These are phyloP conservation scores for Tiliacea aurago DNA, from an alignment of 2,888 invertebrate genomes.

Conservation along the genomic window DNA sequence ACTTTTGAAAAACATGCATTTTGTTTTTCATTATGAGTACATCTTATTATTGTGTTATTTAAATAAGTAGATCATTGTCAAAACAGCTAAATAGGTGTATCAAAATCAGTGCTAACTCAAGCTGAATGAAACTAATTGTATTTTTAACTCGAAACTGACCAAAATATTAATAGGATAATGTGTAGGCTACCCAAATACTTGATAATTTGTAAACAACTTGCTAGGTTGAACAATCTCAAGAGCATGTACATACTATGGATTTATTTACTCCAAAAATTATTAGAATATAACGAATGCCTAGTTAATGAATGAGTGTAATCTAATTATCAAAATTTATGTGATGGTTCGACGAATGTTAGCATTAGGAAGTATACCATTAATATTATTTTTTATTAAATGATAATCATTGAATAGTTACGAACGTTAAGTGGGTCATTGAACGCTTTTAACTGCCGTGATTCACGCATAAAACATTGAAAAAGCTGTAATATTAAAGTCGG, in stretches of 20 bases:
- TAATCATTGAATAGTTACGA: conserved; percentile 62
- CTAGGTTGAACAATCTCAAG: conserved; percentile 83
- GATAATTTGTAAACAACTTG: conserved; percentile 58
- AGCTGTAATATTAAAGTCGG: conserved; percentile 13
- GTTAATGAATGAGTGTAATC: conserved; percentile 69
- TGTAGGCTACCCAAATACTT: conserved; percentile 10
- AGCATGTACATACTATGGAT: conserved; percentile 83
- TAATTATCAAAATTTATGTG: conserved; percentile 69
- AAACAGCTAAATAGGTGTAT: conserved; percentile 6
- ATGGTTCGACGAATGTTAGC: conserved; percentile 66
- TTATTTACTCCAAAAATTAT: conserved; percentile 86
- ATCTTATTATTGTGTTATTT: conserved; percentile 26
- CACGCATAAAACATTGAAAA: conserved; percentile 29
- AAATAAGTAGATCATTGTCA: conserved; percentile 17
- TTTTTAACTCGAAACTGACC: conserved; percentile 28
- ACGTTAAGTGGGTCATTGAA: conserved; percentile 49
- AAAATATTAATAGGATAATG: conserved; percentile 26
- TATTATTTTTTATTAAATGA: conserved; percentile 74
- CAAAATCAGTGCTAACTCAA: conserved; percentile 4
- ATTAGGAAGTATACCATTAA: conserved; percentile 84
- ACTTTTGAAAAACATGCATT: conserved; percentile 17
- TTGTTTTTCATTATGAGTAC: conserved; percentile 39
- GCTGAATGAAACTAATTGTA: conserved; percentile 4
- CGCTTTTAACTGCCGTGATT: conserved; percentile 47
- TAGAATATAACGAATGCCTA: conserved; percentile 68